Base-by-base conservation (phyloP, 2,797 vertebrate species). In the Sardinella longiceps region DNA sequence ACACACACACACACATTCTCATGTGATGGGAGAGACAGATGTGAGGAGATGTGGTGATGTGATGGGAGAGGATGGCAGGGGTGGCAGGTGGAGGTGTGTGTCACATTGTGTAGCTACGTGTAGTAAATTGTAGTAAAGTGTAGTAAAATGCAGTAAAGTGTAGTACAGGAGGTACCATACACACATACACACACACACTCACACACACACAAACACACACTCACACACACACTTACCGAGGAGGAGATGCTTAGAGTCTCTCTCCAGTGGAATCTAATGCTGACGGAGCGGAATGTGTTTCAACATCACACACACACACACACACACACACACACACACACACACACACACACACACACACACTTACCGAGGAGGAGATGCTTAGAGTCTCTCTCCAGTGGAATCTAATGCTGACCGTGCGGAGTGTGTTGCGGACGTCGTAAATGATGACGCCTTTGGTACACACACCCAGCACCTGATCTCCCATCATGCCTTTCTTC, bases 361-460 rank as follows among this genome's bases (percentile, higher is more conserved):
- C 1, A 83, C 97, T 97, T 89, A 98, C 97, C 0, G 92, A 94
- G 53, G 95, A 96, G 6, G 95, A 97, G 91, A 98, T 97, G 80
- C 95, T 96, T 12, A 95, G 91, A 0, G 94, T 97, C 86, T 99
- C 96, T 87, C 95, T 93, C 97, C 97, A 98, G 84, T 94, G 94
- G 88, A 98, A 97, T 66, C 87, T 93, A 88, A 95, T 95, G 50
- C 89, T 94, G 80, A 94, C 93, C 56, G 94, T 94, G 82, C 95
- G 94, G 83, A 87, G 92, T 81, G 93, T 92, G 84, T 95, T 95
- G 94, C 95, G 97, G 81, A 96, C 91, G 85, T 97, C 95, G 0
- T 98, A 98, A 43, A 97, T 89, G 0, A 95, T 93, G 86, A 98
- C 90, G 81, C 96, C 97, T 94, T 97, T 97, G 95, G 96, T 95